These are phyloP conservation scores for Onthophagus sagittarius DNA, from an alignment of 2,888 invertebrate genomes.

Conservation along the genomic window DNA sequence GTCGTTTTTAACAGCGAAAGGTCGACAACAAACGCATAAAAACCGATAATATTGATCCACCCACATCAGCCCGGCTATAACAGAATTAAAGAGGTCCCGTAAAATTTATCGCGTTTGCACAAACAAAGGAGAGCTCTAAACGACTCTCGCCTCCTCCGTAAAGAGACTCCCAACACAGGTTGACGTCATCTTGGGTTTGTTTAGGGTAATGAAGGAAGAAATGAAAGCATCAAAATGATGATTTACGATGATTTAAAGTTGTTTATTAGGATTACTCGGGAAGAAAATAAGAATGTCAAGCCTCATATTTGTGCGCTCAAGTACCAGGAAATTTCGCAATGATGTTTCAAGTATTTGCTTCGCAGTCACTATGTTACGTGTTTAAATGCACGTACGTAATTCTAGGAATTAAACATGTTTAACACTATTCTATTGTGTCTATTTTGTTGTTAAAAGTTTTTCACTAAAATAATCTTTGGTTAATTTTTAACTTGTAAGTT, in stretches of 20 bases:
- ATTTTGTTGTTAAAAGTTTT: too few relatives aligned
- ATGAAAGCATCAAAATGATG: neutral
- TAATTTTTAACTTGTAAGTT: too few relatives aligned
- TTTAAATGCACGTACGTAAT: too few relatives aligned
- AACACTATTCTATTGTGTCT: too few relatives aligned
- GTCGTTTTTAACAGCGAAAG: neutral
- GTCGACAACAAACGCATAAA: neutral
- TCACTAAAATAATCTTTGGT: too few relatives aligned
- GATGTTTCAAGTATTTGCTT: too few relatives aligned
- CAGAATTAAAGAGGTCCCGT: neutral
- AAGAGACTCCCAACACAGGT: neutral
- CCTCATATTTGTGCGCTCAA: too few relatives aligned
- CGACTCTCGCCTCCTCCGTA: neutral
- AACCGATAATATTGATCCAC: neutral
- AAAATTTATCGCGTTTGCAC: neutral
- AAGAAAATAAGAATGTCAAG: too few relatives aligned
- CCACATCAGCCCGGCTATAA: neutral
- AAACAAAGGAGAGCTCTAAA: neutral
- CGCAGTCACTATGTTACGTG: too few relatives aligned
- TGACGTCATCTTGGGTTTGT: neutral
- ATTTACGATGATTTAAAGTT: neutral
- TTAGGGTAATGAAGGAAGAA: neutral
- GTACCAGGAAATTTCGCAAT: too few relatives aligned
- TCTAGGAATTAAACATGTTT: too few relatives aligned
- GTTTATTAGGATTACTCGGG: too few relatives aligned